These are phyloP conservation scores for Schizopygopsis malacanthus DNA, from an alignment of 2,797 vertebrate species.

Conservation along the genomic window DNA sequence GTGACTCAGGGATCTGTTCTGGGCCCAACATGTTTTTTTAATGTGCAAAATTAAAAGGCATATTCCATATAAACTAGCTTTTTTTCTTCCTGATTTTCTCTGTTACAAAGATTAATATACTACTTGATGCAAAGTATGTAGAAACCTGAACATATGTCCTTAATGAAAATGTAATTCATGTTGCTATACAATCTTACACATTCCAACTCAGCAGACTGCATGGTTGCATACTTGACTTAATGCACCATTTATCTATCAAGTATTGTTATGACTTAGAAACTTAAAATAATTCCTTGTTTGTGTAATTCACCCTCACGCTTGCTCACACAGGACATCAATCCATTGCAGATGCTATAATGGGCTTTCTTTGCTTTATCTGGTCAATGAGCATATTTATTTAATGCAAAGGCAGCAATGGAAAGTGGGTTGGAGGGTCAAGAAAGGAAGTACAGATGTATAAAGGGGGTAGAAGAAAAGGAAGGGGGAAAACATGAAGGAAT, in stretches of 20 bases:
- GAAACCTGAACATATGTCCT: background rate
- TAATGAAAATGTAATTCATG: background rate
- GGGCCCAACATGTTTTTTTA: background rate
- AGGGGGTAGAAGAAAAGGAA: slow-evolving; percentile 45
- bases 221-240: background rate
- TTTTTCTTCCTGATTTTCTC: background rate
- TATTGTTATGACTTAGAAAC: background rate
- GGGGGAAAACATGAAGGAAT: slow-evolving; percentile 56
- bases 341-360: background rate
- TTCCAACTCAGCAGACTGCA: background rate
- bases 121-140: background rate
- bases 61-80: background rate
- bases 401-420: slow-evolving; percentile 33
- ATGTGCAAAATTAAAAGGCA: background rate
- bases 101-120: background rate
- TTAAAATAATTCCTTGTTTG: background rate
- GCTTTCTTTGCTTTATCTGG: background rate
- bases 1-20: slow-evolving; percentile 18
- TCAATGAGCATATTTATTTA: background rate
- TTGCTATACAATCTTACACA: background rate
- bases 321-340: background rate
- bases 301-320: background rate
- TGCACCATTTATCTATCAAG: background rate
- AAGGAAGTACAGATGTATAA: slow-evolving; percentile 54
- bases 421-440: slow-evolving; percentile 26